phyloP scores from a whole-genome alignment of 2,113 vertebrate species.

The Jacana jacana region DNA sequence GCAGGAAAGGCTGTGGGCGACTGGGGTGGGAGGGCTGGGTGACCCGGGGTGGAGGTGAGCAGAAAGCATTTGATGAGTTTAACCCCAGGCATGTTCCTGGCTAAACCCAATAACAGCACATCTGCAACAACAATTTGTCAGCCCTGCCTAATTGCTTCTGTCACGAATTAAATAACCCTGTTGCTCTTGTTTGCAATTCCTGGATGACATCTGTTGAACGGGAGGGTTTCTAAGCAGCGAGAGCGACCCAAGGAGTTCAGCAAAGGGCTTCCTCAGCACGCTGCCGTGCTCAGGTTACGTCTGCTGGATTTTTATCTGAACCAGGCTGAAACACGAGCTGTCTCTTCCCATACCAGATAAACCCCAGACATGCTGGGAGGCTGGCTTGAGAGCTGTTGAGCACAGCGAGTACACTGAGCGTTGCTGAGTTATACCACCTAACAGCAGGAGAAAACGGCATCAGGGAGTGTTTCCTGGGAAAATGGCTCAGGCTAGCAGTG shows the following conservation, averaged over 20 bases:
- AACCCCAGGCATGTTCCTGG: neutral
- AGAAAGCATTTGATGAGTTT: neutral
- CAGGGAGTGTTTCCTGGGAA: neutral
- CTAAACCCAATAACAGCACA: neutral
- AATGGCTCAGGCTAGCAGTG: accelerated
- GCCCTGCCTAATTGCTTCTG: neutral
- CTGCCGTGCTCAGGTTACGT: neutral
- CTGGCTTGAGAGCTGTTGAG: neutral
- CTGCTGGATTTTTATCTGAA: neutral
- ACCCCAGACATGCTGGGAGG: neutral
- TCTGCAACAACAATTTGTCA: neutral
- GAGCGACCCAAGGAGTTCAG: neutral
- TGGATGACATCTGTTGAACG: neutral
- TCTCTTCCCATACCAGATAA: neutral
- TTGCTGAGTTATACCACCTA: accelerated
- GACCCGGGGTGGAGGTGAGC: accelerated
- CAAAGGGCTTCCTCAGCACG: neutral
- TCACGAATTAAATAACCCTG: neutral
- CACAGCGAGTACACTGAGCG: too few species aligned
- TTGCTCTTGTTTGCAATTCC: neutral
- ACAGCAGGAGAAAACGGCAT: neutral
- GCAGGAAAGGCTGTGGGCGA: neutral
- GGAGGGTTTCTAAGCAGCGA: neutral
- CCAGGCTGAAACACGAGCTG: neutral
- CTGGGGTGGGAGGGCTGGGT: accelerated